A percentile compares a stretch with the other conserved stretches of the same genome.
Evolutionary conservation across 2,113 vertebrate species (phyloP).

Genomic region (Bubo scandiacus): DNA sequence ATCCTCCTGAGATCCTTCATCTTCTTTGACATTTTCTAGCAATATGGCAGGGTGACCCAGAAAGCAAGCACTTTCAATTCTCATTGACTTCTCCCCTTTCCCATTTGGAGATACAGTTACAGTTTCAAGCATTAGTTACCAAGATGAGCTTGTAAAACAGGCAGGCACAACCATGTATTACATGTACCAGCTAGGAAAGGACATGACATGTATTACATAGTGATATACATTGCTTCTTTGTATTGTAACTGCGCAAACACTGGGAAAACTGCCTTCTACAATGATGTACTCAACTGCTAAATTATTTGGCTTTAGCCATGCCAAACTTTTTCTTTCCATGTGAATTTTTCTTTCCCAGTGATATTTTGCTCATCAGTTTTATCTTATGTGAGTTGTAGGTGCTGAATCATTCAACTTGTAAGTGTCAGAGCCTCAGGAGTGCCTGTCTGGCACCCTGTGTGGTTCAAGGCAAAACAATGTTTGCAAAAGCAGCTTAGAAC

Average conservation of each 20-base stretch:
- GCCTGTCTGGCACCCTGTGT: background rate
- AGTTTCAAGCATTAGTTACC: background rate
- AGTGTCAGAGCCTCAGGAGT: background rate
- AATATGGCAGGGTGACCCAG: background rate
- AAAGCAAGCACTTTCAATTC: background rate
- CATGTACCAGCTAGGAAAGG: background rate
- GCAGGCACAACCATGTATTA: background rate
- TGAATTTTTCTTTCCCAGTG: background rate
- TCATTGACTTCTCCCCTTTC: background rate
- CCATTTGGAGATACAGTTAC: background rate
- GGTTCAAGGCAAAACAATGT: background rate
- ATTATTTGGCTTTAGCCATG: background rate
- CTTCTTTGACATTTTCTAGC: background rate
- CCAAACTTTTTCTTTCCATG: background rate
- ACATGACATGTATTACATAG: rapidly evolving
- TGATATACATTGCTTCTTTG: background rate
- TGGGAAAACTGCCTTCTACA: background rate
- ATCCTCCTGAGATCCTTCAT: background rate
- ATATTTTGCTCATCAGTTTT: background rate
- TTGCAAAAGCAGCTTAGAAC: background rate
- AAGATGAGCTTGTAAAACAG: background rate
- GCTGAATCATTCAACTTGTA: background rate
- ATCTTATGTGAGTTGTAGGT: background rate
- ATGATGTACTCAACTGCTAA: background rate
- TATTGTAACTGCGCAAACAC: background rate